Percentiles rank a stretch among this genome's conserved stretches.
phyloP scores from a whole-genome alignment of 2,113 vertebrate species.

The Copsychus sechellarum region DNA sequence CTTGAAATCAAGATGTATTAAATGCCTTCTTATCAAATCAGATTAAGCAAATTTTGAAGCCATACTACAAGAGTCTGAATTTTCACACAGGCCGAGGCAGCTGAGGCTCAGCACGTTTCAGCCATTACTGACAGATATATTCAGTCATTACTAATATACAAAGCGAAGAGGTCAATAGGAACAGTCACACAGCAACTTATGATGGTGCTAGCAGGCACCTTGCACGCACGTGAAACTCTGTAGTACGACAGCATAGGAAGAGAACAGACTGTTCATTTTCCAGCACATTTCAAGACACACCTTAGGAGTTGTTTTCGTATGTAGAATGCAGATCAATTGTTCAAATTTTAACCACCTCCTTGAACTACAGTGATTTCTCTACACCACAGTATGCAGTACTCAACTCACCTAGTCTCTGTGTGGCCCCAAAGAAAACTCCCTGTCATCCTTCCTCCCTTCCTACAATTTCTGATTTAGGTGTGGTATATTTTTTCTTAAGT shows the following conservation, averaged over 20 bases:
- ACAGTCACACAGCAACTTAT: neutral
- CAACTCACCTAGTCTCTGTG: neutral
- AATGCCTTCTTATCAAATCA: neutral
- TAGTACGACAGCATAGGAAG: neutral
- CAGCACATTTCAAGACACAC: neutral
- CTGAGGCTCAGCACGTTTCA: neutral
- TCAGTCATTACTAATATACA: neutral
- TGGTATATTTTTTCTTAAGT: neutral
- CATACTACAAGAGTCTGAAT: neutral
- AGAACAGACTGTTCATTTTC: neutral
- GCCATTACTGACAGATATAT: neutral
- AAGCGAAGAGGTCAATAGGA: neutral
- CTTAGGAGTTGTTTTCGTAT: neutral
- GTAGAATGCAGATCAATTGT: neutral
- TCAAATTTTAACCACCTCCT: neutral
- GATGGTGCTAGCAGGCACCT: neutral
- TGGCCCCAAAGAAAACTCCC: neutral
- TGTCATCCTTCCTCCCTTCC: neutral
- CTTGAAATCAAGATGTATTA: neutral
- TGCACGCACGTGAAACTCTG: neutral
- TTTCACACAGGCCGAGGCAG: neutral
- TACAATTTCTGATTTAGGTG: neutral
- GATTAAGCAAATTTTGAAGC: neutral
- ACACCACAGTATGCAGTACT: accelerated
- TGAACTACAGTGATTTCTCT: neutral